Conservation (phyloP, 2,113 vertebrate species). For the Oreochromis niloticus region DNA sequence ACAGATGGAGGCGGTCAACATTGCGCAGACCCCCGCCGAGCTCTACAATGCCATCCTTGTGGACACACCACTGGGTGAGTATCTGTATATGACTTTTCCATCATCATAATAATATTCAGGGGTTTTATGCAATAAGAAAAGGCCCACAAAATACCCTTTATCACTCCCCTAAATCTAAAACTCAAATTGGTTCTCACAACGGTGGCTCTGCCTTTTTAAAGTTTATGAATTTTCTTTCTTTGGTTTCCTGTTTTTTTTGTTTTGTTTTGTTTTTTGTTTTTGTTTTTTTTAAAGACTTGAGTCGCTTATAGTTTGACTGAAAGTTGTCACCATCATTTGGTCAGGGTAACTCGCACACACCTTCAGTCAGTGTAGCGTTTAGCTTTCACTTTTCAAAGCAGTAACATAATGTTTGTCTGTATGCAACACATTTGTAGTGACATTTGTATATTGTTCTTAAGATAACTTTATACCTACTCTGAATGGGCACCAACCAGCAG, state of each 20-base stretch:
- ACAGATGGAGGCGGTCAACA: constrained; percentile 99
- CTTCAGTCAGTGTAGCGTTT: not conserved
- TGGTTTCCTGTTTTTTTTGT: not conserved
- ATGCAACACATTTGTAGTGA: not conserved
- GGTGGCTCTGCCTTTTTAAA: not conserved
- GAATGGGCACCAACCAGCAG: not conserved
- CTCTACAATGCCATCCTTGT: constrained; percentile 98
- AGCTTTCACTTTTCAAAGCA: not conserved
- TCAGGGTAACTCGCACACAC: not conserved
- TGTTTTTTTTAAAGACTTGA: not conserved
- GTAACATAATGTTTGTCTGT: not conserved
- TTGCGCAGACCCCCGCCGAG: constrained; percentile 95
- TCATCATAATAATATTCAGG: not conserved
- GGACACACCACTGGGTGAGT: constrained; percentile 91
- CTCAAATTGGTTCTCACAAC: not conserved
- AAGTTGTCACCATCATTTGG: not conserved
- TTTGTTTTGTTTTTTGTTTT: no score
- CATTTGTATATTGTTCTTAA: not conserved
- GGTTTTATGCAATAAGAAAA: not conserved
- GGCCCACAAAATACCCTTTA: not conserved
- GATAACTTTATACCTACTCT: not conserved
- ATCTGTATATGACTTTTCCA: not conserved
- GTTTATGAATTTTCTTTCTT: not conserved
- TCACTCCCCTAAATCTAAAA: not conserved
- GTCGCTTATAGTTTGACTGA: not conserved